Percentiles rank a stretch among this genome's conserved stretches.
Evolutionary conservation across 92 coral and sea anemone genomes (phyloP).

Genomic region (Palythoa grandiflora): DNA sequence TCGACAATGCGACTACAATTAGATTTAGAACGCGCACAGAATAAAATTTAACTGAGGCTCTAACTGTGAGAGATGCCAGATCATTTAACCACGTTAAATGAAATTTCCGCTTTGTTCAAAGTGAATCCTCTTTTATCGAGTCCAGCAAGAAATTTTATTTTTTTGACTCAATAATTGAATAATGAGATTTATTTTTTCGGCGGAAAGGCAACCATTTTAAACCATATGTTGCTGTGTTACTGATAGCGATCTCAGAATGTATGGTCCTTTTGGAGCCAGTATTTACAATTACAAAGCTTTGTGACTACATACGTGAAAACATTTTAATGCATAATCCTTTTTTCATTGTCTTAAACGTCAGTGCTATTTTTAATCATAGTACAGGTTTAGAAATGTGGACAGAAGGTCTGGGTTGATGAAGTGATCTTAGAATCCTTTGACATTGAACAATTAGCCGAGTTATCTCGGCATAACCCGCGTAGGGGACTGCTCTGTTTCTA

Average conservation of each 20-base stretch:
- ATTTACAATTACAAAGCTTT: not conserved
- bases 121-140: not conserved
- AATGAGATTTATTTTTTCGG: conserved; percentile 3
- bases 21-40: not conserved
- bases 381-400: conserved; percentile 22
- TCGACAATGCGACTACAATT: not conserved
- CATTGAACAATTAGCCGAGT: too few relatives aligned
- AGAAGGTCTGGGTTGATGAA: not conserved
- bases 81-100: not conserved
- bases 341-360: not conserved
- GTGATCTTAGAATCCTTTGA: too few relatives aligned
- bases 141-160: not conserved
- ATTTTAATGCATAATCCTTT: not conserved
- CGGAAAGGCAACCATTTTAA: not conserved
- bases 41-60: not conserved
- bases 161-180: not conserved
- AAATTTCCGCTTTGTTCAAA: not conserved
- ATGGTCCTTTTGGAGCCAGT: conserved; percentile 8
- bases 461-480: too few relatives aligned
- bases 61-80: too few relatives aligned
- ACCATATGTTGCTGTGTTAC: conserved; percentile 17
- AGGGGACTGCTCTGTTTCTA: too few relatives aligned
- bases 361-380: not conserved
- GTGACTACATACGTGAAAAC: not conserved
- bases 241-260: conserved; percentile 11